Conservation (phyloP, 2,113 vertebrate species). For the Tetrax tetrax region DNA sequence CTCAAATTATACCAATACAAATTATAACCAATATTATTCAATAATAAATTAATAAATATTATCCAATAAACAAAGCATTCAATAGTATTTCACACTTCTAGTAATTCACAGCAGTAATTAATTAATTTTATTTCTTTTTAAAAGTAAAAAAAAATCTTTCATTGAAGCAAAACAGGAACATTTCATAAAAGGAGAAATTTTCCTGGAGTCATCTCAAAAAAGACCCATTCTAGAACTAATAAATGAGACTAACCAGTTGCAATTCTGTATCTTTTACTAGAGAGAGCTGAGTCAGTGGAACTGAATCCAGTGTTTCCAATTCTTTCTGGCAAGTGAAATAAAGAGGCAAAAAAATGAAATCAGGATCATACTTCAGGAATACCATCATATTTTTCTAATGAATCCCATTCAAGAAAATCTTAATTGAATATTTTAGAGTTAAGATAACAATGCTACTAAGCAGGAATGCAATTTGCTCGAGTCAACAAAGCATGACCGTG, state of each 20-base stretch:
- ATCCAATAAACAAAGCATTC: no score
- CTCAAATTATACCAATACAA: not conserved
- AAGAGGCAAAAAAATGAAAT: not conserved
- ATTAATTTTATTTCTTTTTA: not conserved
- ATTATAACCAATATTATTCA: not conserved
- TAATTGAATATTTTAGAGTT: slow-evolving; percentile 24
- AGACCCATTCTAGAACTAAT: not conserved
- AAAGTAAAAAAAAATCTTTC: not conserved
- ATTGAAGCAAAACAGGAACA: not conserved
- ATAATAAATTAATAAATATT: no score
- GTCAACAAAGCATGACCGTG: not conserved
- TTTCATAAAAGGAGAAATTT: not conserved
- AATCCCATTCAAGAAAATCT: not conserved
- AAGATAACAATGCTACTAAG: not conserved
- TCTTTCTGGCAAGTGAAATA: not conserved
- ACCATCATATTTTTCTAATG: not conserved
- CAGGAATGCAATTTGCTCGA: not conserved
- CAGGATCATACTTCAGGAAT: not conserved
- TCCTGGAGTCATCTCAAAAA: not conserved
- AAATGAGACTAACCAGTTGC: not conserved
- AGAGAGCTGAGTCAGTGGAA: slow-evolving; percentile 1
- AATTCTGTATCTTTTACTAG: not conserved
- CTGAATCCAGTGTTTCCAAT: not conserved
- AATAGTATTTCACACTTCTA: not conserved
- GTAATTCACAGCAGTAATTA: not conserved